phyloP scores from a whole-genome alignment of 1,140 invertebrate genomes.

The Coptotermes formosanus region DNA sequence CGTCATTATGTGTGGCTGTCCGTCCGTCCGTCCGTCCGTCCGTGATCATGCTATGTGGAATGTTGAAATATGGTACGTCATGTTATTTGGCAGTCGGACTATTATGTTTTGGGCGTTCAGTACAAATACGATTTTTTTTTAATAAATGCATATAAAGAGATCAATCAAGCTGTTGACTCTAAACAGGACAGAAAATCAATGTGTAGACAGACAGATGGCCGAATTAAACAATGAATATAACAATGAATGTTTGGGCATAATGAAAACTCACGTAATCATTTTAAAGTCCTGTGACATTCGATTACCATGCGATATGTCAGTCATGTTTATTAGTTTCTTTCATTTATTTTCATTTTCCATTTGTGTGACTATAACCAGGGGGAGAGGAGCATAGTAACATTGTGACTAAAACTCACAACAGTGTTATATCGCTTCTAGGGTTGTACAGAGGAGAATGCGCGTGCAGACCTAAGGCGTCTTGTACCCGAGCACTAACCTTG shows the following conservation, averaged over 20 bases:
- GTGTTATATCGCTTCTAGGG: too few species aligned
- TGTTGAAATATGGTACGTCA: background rate
- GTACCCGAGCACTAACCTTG: too few species aligned
- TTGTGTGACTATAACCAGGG: too few species aligned
- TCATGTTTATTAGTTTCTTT: background rate
- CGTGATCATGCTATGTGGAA: background rate
- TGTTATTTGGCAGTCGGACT: background rate
- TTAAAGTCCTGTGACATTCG: background rate
- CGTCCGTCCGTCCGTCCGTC: background rate
- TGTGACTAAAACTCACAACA: too few species aligned
- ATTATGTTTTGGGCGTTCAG: background rate
- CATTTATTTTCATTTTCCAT: background rate
- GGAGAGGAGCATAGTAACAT: too few species aligned
- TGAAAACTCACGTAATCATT: background rate
- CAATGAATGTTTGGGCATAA: background rate
- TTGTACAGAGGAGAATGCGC: too few species aligned
- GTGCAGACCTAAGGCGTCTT: too few species aligned
- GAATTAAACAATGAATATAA: background rate
- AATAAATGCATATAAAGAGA: background rate
- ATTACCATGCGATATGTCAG: background rate
- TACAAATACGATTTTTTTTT: slow-evolving; percentile 9
- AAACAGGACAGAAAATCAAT: background rate
- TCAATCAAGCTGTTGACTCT: background rate
- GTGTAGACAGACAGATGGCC: background rate
- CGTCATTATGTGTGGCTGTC: background rate